Percentiles rank a stretch among this genome's conserved stretches.
These are phyloP conservation scores for Halocynthia roretzi DNA, from an alignment of 23 tunicate genomes.

Conservation along the genomic window DNA sequence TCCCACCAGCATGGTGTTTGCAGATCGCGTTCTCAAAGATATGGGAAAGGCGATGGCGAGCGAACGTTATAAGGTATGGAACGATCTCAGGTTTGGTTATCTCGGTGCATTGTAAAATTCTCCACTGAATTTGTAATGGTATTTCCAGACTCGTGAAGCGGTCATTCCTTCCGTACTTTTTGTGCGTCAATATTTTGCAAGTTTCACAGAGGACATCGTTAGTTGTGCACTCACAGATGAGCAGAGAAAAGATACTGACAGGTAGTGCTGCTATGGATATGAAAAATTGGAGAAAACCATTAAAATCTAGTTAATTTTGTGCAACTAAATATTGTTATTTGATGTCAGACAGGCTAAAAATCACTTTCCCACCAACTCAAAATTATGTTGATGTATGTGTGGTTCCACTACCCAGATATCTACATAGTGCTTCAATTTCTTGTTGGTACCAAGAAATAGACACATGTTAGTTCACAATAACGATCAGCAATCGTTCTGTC, in stretches of 20 bases:
- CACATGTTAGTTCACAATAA: too few relatives aligned
- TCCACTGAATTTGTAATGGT: not conserved
- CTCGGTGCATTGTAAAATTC: not conserved
- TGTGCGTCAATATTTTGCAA: constrained; percentile 73
- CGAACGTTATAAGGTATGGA: constrained; percentile 53
- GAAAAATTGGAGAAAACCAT: too few relatives aligned
- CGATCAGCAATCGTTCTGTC: too few relatives aligned
- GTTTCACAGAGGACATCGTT: constrained; percentile 64
- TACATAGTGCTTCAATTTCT: too few relatives aligned
- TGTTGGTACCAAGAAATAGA: too few relatives aligned
- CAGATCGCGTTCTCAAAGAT: constrained; percentile 73
- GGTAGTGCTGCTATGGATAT: not conserved
- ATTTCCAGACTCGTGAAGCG: constrained; percentile 51
- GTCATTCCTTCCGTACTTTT: constrained; percentile 63
- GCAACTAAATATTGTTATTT: too few relatives aligned
- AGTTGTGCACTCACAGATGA: constrained; percentile 53
- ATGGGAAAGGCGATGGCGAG: constrained; percentile 74
- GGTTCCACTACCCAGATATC: too few relatives aligned
- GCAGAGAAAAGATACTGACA: constrained; percentile 16
- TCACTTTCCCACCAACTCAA: too few relatives aligned
- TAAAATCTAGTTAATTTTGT: too few relatives aligned
- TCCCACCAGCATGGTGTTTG: constrained; percentile 72
- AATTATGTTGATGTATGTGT: too few relatives aligned
- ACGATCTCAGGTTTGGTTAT: not conserved
- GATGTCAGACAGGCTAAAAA: too few relatives aligned